Conservation (phyloP, 2,797 vertebrate genomes). For the Crocodylus rhombifer region DNA sequence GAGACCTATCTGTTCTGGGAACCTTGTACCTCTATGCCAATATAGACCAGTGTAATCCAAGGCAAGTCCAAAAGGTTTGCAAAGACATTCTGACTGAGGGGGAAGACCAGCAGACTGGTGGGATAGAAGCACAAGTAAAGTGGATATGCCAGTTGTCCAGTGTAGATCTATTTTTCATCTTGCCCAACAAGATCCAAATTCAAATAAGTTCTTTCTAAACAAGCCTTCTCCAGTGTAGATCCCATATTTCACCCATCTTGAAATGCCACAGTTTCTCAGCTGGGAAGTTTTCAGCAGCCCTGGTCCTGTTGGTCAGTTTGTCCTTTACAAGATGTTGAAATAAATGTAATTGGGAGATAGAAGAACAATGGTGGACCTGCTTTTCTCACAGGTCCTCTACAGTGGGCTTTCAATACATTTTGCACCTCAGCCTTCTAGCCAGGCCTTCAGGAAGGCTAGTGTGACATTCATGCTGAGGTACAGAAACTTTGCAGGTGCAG, state of each 20-base stretch:
- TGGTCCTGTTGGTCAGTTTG: not conserved
- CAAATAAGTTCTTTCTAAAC: not conserved
- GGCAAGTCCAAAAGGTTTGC: not conserved
- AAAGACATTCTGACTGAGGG: not conserved
- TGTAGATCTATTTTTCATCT: not conserved
- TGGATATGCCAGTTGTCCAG: not conserved
- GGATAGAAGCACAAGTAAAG: not conserved
- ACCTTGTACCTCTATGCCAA: not conserved
- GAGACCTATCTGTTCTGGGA: not conserved
- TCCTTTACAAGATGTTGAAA: not conserved
- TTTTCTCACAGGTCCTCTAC: not conserved
- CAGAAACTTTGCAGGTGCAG: constrained; percentile 55
- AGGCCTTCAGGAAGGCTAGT: not conserved
- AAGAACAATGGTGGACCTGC: not conserved
- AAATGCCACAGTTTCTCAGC: accelerated
- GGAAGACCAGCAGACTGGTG: not conserved
- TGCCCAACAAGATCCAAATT: not conserved
- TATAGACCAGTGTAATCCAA: not conserved
- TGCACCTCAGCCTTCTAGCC: not conserved
- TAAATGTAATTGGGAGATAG: not conserved
- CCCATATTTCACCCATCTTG: not conserved
- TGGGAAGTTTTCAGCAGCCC: not conserved
- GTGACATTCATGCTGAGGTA: not conserved
- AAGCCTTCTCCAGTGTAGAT: not conserved
- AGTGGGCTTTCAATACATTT: not conserved